phyloP scores from a whole-genome alignment of 2,797 vertebrate genomes.

The Nasua narica region DNA sequence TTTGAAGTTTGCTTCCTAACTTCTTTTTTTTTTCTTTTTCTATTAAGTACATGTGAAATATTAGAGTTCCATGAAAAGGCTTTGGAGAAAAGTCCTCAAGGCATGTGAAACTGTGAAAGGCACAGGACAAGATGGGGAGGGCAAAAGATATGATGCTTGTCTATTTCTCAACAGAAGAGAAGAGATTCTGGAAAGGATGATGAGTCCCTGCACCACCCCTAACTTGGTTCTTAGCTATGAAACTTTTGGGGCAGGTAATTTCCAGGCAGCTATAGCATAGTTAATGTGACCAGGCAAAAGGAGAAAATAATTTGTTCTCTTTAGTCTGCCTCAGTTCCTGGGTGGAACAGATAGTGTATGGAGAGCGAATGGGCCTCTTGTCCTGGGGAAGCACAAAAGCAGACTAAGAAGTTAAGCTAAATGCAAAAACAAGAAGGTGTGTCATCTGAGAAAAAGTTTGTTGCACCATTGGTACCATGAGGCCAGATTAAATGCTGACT shows the following conservation, averaged over 20 bases:
- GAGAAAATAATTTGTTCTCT: neutral
- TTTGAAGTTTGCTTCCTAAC: neutral
- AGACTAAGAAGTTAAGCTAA: neutral
- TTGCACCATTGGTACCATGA: fast-evolving
- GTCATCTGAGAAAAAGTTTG: neutral
- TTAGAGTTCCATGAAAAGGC: neutral
- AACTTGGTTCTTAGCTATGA: neutral
- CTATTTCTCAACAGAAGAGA: neutral
- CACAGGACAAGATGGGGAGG: neutral
- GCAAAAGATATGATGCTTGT: fast-evolving
- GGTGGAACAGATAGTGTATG: neutral
- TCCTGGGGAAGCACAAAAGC: neutral
- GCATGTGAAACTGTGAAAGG: neutral
- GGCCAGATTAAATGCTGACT: neutral
- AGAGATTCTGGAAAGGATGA: neutral
- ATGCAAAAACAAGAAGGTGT: neutral
- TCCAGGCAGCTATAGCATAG: neutral
- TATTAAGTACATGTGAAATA: neutral
- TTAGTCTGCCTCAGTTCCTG: neutral
- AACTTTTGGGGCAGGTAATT: neutral
- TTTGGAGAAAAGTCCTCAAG: neutral
- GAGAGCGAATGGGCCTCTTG: fast-evolving
- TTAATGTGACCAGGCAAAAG: neutral
- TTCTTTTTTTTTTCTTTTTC: neutral
- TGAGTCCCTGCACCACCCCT: neutral